These are phyloP conservation scores for Megaleporinus macrocephalus DNA, from an alignment of 2,113 vertebrate genomes.

Conservation along the genomic window DNA sequence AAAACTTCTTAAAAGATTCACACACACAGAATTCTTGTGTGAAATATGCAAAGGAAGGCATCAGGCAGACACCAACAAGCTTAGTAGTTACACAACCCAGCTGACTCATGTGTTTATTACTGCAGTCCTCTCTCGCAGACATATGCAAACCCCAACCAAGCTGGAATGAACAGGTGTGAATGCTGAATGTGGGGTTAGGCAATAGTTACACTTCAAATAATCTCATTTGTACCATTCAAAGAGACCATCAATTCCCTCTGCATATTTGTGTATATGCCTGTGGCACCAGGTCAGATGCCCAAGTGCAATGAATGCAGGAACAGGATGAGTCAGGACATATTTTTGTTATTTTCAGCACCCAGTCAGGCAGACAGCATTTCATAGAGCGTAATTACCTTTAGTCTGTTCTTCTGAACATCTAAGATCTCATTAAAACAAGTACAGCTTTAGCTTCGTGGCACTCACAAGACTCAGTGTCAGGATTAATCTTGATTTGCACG, in stretches of 20 bases:
- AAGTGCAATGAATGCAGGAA: too few relatives aligned
- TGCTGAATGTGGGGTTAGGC: too few relatives aligned
- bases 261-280: too few relatives aligned
- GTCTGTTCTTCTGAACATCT: slow-evolving; percentile 20
- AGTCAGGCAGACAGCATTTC: neutral
- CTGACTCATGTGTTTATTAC: slow-evolving; percentile 13
- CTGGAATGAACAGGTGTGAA: neutral
- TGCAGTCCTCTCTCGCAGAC: neutral
- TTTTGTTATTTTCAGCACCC: too few relatives aligned
- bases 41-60: slow-evolving; percentile 23
- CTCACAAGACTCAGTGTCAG: slow-evolving; percentile 2
- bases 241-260: too few relatives aligned
- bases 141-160: neutral
- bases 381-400: neutral
- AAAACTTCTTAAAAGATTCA: slow-evolving; percentile 17
- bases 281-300: too few relatives aligned
- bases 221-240: too few relatives aligned
- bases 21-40: neutral
- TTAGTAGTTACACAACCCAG: neutral
- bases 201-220: too few relatives aligned
- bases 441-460: slow-evolving; percentile 12
- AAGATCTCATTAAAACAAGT: slow-evolving; percentile 29
- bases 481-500: neutral
- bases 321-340: too few relatives aligned
- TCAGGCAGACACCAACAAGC: neutral